A percentile compares a stretch with the other conserved stretches of the same genome.
These are phyloP conservation scores for Montipora capitata DNA, from an alignment of 92 coral and sea anemone genomes.

Conservation along the genomic window DNA sequence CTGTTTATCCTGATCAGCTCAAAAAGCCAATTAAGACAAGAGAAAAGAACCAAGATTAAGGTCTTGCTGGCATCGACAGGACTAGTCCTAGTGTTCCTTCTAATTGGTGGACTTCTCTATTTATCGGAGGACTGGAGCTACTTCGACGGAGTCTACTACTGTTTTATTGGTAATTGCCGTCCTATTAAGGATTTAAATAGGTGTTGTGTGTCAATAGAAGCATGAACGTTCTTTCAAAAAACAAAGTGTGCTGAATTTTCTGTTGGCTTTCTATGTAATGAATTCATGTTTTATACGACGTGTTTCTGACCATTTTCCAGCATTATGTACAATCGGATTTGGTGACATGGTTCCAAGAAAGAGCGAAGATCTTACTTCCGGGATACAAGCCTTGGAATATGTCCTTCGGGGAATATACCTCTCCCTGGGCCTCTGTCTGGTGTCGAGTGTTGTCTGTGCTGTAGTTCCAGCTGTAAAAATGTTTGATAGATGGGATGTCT, in stretches of 20 bases:
- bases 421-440: conserved; percentile 57
- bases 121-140: conserved; percentile 73
- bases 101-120: conserved; percentile 69
- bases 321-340: conserved; percentile 72
- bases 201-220: too few relatives aligned
- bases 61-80: conserved; percentile 42
- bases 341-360: conserved; percentile 74
- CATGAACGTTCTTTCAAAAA: too few relatives aligned
- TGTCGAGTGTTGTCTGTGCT: conserved; percentile 71
- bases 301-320: conserved; percentile 15
- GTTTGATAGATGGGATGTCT: conserved; percentile 30
- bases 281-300: too few relatives aligned
- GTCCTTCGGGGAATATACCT: conserved; percentile 58
- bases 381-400: conserved; percentile 37
- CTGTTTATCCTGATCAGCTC: conserved; percentile 32
- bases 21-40: conserved; percentile 48
- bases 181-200: too few relatives aligned
- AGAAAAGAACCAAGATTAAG: conserved; percentile 52
- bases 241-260: too few relatives aligned
- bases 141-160: conserved; percentile 71
- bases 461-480: conserved; percentile 52
- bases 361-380: conserved; percentile 56
- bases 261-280: too few relatives aligned
- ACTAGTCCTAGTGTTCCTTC: conserved; percentile 41
- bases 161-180: conserved; percentile 44